Conservation (phyloP, 2,797 vertebrate genomes). For the Orestias chungarensis region DNA sequence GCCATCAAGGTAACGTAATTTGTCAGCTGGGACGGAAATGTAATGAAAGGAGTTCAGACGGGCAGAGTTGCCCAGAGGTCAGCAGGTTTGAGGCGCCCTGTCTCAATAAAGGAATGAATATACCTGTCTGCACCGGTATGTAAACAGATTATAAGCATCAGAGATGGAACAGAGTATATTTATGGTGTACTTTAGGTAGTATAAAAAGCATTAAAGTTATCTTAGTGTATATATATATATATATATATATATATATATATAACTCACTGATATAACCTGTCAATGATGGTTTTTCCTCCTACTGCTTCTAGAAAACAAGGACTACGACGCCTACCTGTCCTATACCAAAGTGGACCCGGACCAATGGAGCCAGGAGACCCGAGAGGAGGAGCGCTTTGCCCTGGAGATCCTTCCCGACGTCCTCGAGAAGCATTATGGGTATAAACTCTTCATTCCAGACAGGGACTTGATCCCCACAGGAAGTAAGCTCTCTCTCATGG, state of each 20-base stretch:
- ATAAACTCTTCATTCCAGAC: constrained; percentile 98
- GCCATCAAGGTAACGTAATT: constrained; percentile 55
- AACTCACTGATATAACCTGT: constrained; percentile 51
- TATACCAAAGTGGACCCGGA: constrained; percentile 99
- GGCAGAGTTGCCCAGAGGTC: constrained; percentile 58
- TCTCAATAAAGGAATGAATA: constrained; percentile 47
- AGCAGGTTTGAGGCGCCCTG: constrained; percentile 52
- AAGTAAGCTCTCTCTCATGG: constrained; percentile 89
- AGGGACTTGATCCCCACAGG: constrained; percentile 99
- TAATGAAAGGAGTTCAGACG: constrained; percentile 68
- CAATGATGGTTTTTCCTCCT: constrained; percentile 70
- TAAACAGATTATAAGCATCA: constrained; percentile 47
- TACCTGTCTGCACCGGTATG: constrained; percentile 26
- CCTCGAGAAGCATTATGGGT: constrained; percentile 99
- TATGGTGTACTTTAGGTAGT: constrained; percentile 26
- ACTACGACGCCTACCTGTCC: constrained; percentile 97
- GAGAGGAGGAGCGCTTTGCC: constrained; percentile 97
- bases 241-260: no score
- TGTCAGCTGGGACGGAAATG: constrained; percentile 48
- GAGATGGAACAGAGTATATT: constrained; percentile 14
- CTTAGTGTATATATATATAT: no score
- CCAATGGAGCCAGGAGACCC: constrained; percentile 97
- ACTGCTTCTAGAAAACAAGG: constrained; percentile 88
- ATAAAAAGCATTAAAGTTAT: constrained; percentile 10
- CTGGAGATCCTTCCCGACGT: constrained; percentile 98